Percentiles rank a stretch among this genome's conserved stretches.
These are phyloP conservation scores for Anadara kagoshimensis DNA, from an alignment of 1,140 invertebrate species.

Conservation along the genomic window DNA sequence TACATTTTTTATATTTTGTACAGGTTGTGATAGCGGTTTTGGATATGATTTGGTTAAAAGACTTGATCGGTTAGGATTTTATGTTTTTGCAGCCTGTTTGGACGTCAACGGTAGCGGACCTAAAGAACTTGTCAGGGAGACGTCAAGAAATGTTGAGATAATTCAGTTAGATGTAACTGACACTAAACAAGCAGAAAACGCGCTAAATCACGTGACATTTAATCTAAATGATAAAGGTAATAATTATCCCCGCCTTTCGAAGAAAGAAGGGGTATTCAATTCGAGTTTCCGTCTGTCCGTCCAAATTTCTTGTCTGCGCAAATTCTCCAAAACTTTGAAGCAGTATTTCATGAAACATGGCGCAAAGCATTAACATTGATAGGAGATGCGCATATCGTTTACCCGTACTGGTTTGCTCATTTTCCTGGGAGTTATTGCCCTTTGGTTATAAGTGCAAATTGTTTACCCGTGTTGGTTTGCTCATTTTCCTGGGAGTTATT, in stretches of 20 bases:
- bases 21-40: constrained; percentile 72
- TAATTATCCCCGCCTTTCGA: no score
- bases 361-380: no score
- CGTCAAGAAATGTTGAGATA: constrained; percentile 23
- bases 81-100: constrained; percentile 47
- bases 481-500: not conserved
- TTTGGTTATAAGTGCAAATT: not conserved
- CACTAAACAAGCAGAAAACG: constrained; percentile 25
- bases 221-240: constrained; percentile 26
- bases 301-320: no score
- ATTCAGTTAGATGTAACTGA: constrained; percentile 44
- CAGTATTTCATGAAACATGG: no score
- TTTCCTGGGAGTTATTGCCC: no score
- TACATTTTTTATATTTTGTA: not conserved
- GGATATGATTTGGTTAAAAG: constrained; percentile 31
- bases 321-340: no score
- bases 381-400: no score
- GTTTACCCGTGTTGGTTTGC: not conserved
- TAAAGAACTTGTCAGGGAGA: constrained; percentile 2
- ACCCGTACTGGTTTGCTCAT: no score
- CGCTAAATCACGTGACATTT: constrained; percentile 24
- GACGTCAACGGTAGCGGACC: constrained; percentile 30
- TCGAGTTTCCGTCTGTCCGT: no score
- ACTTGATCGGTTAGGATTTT: constrained; percentile 35
- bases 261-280: not conserved